phyloP scores from a whole-genome alignment of 2,888 invertebrate species.

The Drosophila ezoana region DNA sequence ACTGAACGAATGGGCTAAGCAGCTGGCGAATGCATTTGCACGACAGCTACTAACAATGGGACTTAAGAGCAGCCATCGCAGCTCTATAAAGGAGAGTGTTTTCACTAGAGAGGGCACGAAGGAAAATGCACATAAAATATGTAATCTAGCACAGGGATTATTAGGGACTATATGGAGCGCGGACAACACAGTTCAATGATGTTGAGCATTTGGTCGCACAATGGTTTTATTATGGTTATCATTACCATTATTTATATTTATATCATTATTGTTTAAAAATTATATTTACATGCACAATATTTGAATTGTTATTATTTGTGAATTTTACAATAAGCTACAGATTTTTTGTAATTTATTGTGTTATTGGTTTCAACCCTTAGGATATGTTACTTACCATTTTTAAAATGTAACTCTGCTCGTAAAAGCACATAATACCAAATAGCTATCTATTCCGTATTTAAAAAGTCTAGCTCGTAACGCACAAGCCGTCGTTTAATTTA shows the following conservation, averaged over 20 bases:
- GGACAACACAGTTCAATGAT: neutral
- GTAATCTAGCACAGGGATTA: slow-evolving; percentile 10
- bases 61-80: slow-evolving; percentile 11
- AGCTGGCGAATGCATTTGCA: slow-evolving; percentile 23
- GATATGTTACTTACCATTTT: no score
- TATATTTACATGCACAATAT: no score
- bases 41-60: slow-evolving; percentile 44
- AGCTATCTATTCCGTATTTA: no score
- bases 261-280: neutral
- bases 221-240: neutral
- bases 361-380: no score
- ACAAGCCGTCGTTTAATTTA: slow-evolving; percentile 11
- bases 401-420: no score
- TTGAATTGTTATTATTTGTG: no score
- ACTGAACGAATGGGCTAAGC: slow-evolving; percentile 12
- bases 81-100: neutral
- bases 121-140: slow-evolving; percentile 6
- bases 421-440: no score
- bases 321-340: no score
- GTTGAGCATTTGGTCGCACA: neutral
- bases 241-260: neutral
- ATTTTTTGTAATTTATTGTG: no score
- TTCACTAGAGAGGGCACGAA: neutral
- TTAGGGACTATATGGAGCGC: neutral
- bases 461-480: neutral